Evolutionary conservation across 2,888 invertebrate species (phyloP), one percentile per base, ranked within the genome.

Genomic region (Busseola fusca): DNA sequence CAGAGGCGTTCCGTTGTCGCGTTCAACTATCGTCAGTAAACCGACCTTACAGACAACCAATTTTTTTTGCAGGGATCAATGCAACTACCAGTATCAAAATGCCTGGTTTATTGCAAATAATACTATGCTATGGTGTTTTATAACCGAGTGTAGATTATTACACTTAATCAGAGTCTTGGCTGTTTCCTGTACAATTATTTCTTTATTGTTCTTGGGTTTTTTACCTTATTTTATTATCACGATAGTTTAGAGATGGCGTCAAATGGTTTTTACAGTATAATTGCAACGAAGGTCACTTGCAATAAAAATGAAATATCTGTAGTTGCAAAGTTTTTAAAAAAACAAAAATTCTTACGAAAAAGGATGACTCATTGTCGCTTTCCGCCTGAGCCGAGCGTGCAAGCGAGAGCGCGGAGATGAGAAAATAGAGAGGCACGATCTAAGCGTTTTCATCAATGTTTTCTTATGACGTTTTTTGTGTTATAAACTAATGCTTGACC

Each of bases 151-250:
- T 12, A 18, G 48, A 60, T 72, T 60, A 64, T 27, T 40, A 34
- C 48, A 48, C 54, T 60, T n/a, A 64, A 56, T 64, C 27, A 56
- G 16, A 63, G 21, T 25, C 57, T 40, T 12, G 16, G 37, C 25
- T 4, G 42, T 66, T 74, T 74, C 66, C 66, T 66, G 56, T 45
- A 14, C 10, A 59, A 72, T 73, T 65, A 72, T 65, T 72, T 45
- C 21, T 65, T 73, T 48, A 69, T 72, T 72, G 40, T 73, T 54
- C 37, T 65, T 25, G 25, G 59, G 3, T 52, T 64, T 71, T 67
- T 71, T 71, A 42, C 14, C 25, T 21, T 1, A 16, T 42, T 57
- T 57, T 70, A 25, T 40, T 25, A 72, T 70, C 34, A 25, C 21
- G 25, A 30, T 56, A 60, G 16, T 57, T 30, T 21, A 34, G 21